Base-by-base conservation (phyloP, 2,113 vertebrate genomes). In the Rhipidura dahli region DNA sequence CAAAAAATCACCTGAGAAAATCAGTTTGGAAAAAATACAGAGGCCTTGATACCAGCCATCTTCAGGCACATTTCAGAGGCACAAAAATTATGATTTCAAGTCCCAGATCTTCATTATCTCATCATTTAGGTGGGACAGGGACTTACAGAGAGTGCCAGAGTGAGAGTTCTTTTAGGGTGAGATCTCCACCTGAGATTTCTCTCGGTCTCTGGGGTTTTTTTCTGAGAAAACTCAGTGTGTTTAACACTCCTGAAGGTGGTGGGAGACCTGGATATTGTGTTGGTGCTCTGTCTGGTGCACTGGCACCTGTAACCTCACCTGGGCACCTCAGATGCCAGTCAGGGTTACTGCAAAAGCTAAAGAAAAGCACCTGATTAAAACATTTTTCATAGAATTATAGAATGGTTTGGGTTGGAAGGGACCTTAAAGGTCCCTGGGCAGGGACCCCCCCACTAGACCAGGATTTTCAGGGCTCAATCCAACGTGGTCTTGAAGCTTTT, bases 191-290 rank as follows among this genome's bases (percentile, higher is more conserved):
- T 61, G 37, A 53, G 3, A 9, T 5, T 18, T 15, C 21, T 47
- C 0, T 11, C 3, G 11, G 10, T 69, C 15, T 26, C 11, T 33
- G 21, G 1, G 1, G 11, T 83, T 72, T 66, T 53, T 71, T 70
- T 22, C 35, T 49, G 37, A 61, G 66, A 24, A 79, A 77, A 19
- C 13, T 45, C 45, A 10, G 2, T 1, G 11, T 13, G 14, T 31
- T 83, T 28, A 2, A 2, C 31, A 23, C 19, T 68, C 23, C 30
- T 31, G 21, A 28, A n/a, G 51, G 19, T 79, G 33, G 3, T 68
- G 31, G 24, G 49, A 75, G 49, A 37, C 37, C n/a, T 76, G 61
- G 35, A 7, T 21, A 4, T 37, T 13, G 30, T 28, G 39, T 10
- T 60, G 64, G 18, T 27, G 44, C 53, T 71, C 44, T 47, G 27